A percentile compares a stretch with the other conserved stretches of the same genome.
Evolutionary conservation across 2,888 invertebrate species (phyloP).

Genomic region (Patella ulyssiponensis): DNA sequence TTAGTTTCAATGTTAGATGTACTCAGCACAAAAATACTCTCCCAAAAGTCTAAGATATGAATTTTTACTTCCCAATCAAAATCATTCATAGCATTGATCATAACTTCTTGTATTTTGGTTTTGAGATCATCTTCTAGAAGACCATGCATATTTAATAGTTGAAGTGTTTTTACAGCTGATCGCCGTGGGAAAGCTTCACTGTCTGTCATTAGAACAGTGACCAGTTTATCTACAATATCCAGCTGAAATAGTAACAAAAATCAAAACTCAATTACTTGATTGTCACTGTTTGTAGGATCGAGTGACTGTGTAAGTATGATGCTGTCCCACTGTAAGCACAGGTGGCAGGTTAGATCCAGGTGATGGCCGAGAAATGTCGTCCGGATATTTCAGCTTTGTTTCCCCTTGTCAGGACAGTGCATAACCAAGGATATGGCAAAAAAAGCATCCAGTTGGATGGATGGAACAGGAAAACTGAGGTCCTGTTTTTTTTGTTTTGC

Average conservation of each 20-base stretch:
- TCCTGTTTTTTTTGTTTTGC: too few relatives aligned
- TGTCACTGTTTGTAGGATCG: too few relatives aligned
- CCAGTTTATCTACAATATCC: conserved; percentile 38
- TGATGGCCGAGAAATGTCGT: too few relatives aligned
- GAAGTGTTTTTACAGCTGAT: conserved; percentile 46
- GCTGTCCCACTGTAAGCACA: too few relatives aligned
- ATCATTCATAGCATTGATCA: conserved; percentile 42
- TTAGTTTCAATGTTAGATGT: not conserved
- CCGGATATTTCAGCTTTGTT: too few relatives aligned
- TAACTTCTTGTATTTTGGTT: conserved; percentile 13
- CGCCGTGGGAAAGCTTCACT: conserved; percentile 60
- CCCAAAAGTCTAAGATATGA: conserved; percentile 46
- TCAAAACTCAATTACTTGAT: too few relatives aligned
- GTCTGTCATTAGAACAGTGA: conserved; percentile 43
- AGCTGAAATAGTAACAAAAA: conserved; percentile 35
- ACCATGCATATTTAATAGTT: conserved; percentile 9
- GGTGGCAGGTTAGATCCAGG: too few relatives aligned
- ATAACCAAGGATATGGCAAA: too few relatives aligned
- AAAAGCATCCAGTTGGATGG: too few relatives aligned
- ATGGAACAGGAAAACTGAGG: too few relatives aligned
- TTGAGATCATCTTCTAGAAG: conserved; percentile 1
- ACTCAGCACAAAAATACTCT: conserved; percentile 25
- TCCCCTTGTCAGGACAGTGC: too few relatives aligned
- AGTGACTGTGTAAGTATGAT: too few relatives aligned
- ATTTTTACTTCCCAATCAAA: conserved; percentile 66